Conservation (phyloP, 2,797 vertebrate genomes). For the Nannoperca obscura region DNA sequence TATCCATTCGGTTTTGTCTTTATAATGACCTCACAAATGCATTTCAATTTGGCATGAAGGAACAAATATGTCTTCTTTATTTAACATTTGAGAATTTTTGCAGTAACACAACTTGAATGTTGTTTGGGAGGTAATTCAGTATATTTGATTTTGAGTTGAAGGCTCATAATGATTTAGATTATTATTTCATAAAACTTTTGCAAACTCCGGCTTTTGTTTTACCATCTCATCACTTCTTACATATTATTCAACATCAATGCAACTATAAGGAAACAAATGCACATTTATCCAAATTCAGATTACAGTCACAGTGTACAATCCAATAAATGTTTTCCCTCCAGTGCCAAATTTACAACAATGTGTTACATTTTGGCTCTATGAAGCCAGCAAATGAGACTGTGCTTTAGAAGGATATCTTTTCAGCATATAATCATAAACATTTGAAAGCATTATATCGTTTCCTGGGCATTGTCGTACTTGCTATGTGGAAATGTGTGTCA, state of each 20-base stretch:
- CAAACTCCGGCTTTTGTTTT: background rate
- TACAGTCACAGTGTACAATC: background rate
- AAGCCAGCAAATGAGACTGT: background rate
- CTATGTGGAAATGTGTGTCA: constrained; percentile 33
- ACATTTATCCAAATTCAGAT: background rate
- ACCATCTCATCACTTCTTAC: background rate
- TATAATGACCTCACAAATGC: background rate
- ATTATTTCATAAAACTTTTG: background rate
- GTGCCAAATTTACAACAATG: background rate
- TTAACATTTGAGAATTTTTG: background rate
- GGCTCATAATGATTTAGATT: background rate
- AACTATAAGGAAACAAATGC: background rate
- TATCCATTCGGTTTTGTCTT: background rate
- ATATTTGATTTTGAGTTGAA: background rate
- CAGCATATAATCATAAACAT: constrained; percentile 23
- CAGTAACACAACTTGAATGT: background rate
- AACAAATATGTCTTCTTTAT: background rate
- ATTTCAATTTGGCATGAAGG: background rate
- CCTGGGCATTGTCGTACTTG: constrained; percentile 10
- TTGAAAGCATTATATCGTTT: constrained; percentile 17
- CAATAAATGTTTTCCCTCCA: background rate
- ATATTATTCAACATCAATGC: background rate
- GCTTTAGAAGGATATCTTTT: constrained; percentile 3
- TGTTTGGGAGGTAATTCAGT: background rate
- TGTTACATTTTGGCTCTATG: background rate